Evolutionary conservation across 2,888 invertebrate genomes (phyloP).

Genomic region (Teleiodes luculella): DNA sequence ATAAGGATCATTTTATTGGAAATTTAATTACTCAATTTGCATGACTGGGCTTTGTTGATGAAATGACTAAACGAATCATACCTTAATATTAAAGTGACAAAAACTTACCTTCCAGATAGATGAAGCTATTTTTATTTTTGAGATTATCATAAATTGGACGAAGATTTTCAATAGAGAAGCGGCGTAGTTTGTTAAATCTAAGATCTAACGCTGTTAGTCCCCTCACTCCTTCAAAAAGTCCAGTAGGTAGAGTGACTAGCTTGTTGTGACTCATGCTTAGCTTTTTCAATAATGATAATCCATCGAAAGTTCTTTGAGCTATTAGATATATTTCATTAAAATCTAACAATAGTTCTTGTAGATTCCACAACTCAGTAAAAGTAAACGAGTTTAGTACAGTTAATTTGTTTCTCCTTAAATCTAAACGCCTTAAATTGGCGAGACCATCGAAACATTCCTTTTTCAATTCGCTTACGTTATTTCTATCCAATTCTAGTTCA

Average conservation of each 20-base stretch:
- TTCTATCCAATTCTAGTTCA: constrained; percentile 88
- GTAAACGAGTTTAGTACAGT: constrained; percentile 86
- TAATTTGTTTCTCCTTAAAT: constrained; percentile 86
- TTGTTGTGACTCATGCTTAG: constrained; percentile 87
- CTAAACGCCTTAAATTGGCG: constrained; percentile 83
- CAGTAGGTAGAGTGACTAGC: constrained; percentile 83
- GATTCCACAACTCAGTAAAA: constrained; percentile 87
- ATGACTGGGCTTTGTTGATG: not conserved
- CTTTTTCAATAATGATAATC: constrained; percentile 84
- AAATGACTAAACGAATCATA: too few relatives aligned
- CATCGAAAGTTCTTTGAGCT: constrained; percentile 87
- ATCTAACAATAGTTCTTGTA: constrained; percentile 84
- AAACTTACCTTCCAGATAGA: constrained; percentile 86
- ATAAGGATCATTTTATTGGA: not conserved
- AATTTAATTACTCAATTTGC: not conserved
- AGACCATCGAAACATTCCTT: constrained; percentile 88
- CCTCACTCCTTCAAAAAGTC: constrained; percentile 84
- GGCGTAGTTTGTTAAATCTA: constrained; percentile 85
- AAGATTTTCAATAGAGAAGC: constrained; percentile 85
- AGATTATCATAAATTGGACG: constrained; percentile 87
- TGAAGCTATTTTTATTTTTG: constrained; percentile 84
- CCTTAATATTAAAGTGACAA: not conserved
- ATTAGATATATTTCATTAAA: constrained; percentile 84
- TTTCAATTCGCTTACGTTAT: constrained; percentile 85
- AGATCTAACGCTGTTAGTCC: constrained; percentile 86